Conservation (phyloP, 2,113 vertebrate species). For the Boleophthalmus pectinirostris region DNA sequence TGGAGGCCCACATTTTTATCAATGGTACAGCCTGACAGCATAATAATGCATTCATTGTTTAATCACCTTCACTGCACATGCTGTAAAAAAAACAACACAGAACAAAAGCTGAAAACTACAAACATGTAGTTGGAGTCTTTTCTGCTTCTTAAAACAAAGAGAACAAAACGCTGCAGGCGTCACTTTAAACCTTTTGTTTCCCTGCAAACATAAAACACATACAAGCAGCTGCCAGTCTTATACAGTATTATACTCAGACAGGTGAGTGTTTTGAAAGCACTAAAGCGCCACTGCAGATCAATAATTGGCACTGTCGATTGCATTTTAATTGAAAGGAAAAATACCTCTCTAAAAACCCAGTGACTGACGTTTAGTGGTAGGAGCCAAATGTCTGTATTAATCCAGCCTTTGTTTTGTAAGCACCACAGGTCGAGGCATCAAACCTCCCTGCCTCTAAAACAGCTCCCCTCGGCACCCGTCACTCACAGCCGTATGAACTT, state of each 20-base stretch:
- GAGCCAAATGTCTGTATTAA: neutral
- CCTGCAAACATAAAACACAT: neutral
- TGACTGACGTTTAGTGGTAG: neutral
- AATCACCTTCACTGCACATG: neutral
- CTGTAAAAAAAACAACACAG: constrained; percentile 1
- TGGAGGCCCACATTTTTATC: neutral
- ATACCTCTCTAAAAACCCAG: neutral
- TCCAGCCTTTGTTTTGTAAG: constrained; percentile 6
- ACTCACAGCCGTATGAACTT: constrained; percentile 18
- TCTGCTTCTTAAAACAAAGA: neutral
- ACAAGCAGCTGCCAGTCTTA: neutral
- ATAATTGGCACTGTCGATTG: neutral
- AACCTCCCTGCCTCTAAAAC: constrained; percentile 4
- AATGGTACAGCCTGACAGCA: neutral
- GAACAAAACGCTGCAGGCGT: neutral
- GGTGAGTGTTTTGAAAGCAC: neutral
- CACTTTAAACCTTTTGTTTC: constrained; percentile 2
- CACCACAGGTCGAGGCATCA: constrained; percentile 11
- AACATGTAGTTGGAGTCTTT: neutral
- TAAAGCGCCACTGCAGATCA: neutral
- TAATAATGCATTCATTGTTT: neutral
- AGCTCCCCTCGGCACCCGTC: constrained; percentile 23
- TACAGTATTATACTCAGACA: neutral
- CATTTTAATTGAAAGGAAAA: neutral
- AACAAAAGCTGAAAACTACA: neutral